Percentiles rank a stretch among this genome's conserved stretches.
phyloP scores from a whole-genome alignment of 2,113 vertebrate genomes.

The Puma concolor region DNA sequence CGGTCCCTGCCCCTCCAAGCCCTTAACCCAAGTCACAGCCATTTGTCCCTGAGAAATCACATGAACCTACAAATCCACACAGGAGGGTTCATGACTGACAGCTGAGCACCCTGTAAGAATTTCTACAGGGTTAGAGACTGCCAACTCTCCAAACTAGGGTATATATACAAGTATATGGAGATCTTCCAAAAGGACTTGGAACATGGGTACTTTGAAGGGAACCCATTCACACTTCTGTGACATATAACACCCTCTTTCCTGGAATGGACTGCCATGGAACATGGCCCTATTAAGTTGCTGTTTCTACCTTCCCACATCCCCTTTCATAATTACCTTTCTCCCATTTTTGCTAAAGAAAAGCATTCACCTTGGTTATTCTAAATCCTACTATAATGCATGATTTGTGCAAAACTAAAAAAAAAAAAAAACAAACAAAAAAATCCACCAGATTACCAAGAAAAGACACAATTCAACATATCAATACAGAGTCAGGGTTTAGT shows the following conservation, averaged over 20 bases:
- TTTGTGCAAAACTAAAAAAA: background rate
- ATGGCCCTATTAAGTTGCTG: background rate
- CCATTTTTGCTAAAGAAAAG: constrained; percentile 8
- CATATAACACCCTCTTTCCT: background rate
- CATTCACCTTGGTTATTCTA: background rate
- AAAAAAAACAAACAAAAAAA: too few relatives aligned
- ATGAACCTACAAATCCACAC: background rate
- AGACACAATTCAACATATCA: background rate
- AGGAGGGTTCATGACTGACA: background rate
- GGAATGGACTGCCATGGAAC: background rate
- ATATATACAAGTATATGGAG: background rate
- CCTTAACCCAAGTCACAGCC: background rate
- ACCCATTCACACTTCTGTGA: background rate
- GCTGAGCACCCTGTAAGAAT: background rate
- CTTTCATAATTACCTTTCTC: background rate
- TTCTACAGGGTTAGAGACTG: background rate
- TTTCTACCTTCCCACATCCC: background rate
- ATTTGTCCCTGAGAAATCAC: background rate
- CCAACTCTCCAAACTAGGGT: background rate
- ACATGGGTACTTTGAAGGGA: background rate
- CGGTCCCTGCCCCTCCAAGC: background rate
- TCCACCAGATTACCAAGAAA: background rate
- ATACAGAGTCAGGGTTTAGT: background rate
- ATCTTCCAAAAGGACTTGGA: background rate
- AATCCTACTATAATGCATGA: background rate